Conservation (phyloP, 2,113 vertebrate species). For the Empidonax alnorum region DNA sequence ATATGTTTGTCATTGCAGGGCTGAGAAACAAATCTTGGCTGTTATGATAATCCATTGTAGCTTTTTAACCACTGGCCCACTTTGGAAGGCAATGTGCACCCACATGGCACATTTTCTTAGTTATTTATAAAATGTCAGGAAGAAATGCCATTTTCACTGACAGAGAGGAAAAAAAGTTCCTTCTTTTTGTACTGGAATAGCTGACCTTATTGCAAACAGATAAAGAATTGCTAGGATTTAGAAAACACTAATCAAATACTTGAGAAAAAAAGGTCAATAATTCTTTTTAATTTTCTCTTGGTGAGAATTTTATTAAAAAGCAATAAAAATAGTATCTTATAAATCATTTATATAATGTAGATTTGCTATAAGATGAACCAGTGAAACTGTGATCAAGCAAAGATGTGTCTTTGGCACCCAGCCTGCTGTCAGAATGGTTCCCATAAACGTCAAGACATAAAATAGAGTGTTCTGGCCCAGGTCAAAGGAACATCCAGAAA, state of each 20-base stretch:
- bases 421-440: not conserved
- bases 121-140: constrained; percentile 24
- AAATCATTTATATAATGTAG: constrained; percentile 14
- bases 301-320: constrained; percentile 19
- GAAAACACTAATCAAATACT: not conserved
- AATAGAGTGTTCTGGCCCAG: not conserved
- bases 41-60: not conserved
- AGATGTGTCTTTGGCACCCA: constrained; percentile 29
- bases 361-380: not conserved
- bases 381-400: constrained; percentile 29
- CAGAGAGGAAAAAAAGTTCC: not conserved
- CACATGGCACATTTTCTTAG: not conserved
- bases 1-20: not conserved
- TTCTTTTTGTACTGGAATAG: not conserved
- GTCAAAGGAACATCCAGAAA: constrained; percentile 12
- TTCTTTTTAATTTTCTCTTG: not conserved
- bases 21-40: not conserved
- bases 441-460: constrained; percentile 1
- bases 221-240: not conserved
- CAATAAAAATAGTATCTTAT: not conserved
- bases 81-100: not conserved
- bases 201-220: not conserved
- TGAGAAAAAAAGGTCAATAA: not conserved
- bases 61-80: constrained; percentile 15
- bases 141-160: not conserved